Conservation (phyloP, 2,113 vertebrate genomes). For the Megaptera novaeangliae region DNA sequence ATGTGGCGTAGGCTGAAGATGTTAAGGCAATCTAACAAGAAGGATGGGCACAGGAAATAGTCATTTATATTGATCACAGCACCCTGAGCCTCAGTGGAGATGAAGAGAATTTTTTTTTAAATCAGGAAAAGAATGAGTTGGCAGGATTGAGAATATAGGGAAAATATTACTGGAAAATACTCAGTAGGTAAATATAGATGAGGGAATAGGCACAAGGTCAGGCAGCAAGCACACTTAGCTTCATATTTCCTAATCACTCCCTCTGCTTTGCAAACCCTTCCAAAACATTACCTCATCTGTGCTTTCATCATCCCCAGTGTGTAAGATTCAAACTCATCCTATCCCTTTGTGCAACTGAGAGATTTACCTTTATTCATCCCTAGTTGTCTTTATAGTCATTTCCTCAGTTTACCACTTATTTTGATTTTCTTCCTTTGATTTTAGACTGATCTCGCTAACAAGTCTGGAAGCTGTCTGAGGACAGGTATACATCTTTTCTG, state of each 20-base stretch:
- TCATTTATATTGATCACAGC: not conserved
- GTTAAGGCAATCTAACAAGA: not conserved
- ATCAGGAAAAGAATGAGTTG: not conserved
- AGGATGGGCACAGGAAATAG: not conserved
- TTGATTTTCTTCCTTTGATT: not conserved
- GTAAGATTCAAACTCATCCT: slow-evolving; percentile 44
- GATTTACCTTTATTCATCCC: not conserved
- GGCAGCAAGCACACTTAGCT: slow-evolving; percentile 19
- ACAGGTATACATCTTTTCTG: not conserved
- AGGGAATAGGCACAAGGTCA: slow-evolving; percentile 2
- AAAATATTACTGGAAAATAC: slow-evolving; percentile 13
- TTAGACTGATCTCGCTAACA: not conserved
- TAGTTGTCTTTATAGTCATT: not conserved
- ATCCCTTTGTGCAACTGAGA: slow-evolving; percentile 48
- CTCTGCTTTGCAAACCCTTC: slow-evolving; percentile 67
- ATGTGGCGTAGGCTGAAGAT: not conserved
- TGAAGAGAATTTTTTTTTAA: not conserved
- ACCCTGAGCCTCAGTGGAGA: not conserved
- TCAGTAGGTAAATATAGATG: not conserved
- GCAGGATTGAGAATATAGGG: not conserved
- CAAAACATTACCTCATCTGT: slow-evolving; percentile 78
- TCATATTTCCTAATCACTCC: slow-evolving; percentile 28
- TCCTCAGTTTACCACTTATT: not conserved
- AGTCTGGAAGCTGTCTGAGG: not conserved
- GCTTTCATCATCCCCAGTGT: slow-evolving; percentile 52